Conservation (phyloP, 2,797 vertebrate genomes). For the Falco novaeseelandiae region DNA sequence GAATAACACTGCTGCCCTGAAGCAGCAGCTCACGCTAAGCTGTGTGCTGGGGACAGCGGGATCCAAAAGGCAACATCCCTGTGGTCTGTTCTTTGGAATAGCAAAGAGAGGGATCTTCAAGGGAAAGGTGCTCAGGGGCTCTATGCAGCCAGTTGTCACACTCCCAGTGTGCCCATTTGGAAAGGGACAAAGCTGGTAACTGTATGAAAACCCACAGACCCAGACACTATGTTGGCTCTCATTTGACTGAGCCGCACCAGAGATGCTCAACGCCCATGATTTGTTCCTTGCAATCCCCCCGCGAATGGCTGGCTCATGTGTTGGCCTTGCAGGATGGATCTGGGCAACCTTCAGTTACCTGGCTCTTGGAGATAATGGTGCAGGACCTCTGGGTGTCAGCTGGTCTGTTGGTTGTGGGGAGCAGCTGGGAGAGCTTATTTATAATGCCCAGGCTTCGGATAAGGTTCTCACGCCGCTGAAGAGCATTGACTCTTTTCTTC, state of each 20-base stretch:
- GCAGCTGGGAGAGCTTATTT: constrained; percentile 61
- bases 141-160: fast-evolving
- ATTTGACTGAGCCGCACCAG: neutral
- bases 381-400: neutral
- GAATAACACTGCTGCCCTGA: neutral
- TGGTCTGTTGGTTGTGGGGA: neutral
- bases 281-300: neutral
- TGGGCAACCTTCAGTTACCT: constrained; percentile 34
- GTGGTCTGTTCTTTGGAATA: neutral
- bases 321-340: too few relatives aligned
- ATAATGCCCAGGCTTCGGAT: constrained; percentile 72
- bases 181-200: neutral
- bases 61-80: fast-evolving
- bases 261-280: neutral
- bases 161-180: fast-evolving
- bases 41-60: neutral
- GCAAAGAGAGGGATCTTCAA: neutral
- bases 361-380: neutral
- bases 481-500: constrained; percentile 64
- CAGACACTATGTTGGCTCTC: neutral
- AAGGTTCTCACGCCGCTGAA: constrained; percentile 73
- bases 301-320: neutral
- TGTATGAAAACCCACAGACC: neutral
- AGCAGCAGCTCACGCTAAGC: neutral
- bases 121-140: neutral